phyloP scores from a whole-genome alignment of 2,797 vertebrate species.

The Choloepus didactylus region DNA sequence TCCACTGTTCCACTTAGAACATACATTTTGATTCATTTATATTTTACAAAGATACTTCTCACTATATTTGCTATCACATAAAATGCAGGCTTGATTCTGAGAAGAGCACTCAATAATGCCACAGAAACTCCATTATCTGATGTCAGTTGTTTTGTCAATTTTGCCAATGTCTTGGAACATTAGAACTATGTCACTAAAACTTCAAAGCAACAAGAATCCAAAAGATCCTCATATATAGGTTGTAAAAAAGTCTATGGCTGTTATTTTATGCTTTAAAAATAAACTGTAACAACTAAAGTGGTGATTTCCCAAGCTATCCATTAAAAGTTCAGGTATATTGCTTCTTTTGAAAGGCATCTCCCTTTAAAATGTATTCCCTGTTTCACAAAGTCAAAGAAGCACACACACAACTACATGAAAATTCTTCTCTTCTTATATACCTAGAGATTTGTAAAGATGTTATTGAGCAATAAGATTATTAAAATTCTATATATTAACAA shows the following conservation, averaged over 20 bases:
- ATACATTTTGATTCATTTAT: conserved; percentile 48
- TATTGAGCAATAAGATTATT: not conserved
- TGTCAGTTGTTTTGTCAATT: conserved; percentile 69
- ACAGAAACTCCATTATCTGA: not conserved
- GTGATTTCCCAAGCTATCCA: not conserved
- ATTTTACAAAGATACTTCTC: conserved; percentile 53
- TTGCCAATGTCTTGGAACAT: not conserved
- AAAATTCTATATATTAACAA: conserved; percentile 6
- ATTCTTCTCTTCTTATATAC: not conserved
- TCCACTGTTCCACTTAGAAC: conserved; percentile 22
- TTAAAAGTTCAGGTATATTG: not conserved
- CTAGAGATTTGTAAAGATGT: not conserved
- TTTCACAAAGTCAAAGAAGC: not conserved
- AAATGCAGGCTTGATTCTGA: conserved; percentile 22
- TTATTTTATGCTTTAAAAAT: not conserved
- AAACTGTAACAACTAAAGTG: not conserved
- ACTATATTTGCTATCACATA: conserved; percentile 30
- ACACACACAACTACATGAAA: not conserved
- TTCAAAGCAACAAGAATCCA: not conserved
- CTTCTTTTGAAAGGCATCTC: not conserved
- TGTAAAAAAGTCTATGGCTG: not conserved
- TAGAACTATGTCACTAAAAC: not conserved
- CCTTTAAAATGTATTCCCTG: not conserved
- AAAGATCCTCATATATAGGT: not conserved
- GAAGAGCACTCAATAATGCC: not conserved